Evolutionary conservation across 1,140 invertebrate species (phyloP).

Genomic region (Dreissena rostriformis): DNA sequence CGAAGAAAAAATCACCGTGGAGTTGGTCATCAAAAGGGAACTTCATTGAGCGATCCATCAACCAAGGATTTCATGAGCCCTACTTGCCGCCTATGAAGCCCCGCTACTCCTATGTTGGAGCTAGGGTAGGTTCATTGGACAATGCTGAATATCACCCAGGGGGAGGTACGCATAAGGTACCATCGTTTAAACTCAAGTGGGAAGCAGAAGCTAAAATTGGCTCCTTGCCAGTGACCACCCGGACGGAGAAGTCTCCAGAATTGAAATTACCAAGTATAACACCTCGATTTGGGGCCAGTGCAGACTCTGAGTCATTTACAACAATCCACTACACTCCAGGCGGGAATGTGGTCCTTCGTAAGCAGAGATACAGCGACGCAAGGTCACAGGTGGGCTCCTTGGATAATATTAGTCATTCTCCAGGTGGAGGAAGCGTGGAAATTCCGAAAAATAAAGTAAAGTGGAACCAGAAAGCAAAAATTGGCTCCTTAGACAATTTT

Average conservation of each 20-base stretch:
- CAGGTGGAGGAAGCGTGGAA: conserved; percentile 65
- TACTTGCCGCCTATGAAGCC: conserved; percentile 63
- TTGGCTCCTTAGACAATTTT: conserved; percentile 50
- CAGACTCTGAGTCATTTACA: conserved; percentile 44
- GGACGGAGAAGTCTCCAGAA: conserved; percentile 11
- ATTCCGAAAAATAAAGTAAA: conserved; percentile 60
- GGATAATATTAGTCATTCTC: conserved; percentile 64
- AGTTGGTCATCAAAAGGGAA: conserved; percentile 62
- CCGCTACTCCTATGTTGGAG: conserved; percentile 50
- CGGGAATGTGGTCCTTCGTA: conserved; percentile 38
- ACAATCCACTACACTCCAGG: conserved; percentile 64
- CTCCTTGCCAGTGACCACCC: conserved; percentile 84
- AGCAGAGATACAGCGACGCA: conserved; percentile 12
- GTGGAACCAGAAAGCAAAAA: conserved; percentile 62
- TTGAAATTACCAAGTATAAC: conserved; percentile 47
- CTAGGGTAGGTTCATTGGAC: conserved; percentile 71
- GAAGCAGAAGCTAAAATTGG: conserved; percentile 89
- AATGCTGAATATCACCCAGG: conserved; percentile 69
- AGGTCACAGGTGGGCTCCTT: conserved; percentile 70
- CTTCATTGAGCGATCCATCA: conserved; percentile 61
- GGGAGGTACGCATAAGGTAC: conserved; percentile 72
- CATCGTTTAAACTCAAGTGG: conserved; percentile 92
- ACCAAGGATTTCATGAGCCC: conserved; percentile 61
- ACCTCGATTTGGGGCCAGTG: conserved; percentile 63
- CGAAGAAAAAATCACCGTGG: conserved; percentile 62